Evolutionary conservation across 2,888 invertebrate genomes (phyloP).

Genomic region (Spilosoma lubricipeda): DNA sequence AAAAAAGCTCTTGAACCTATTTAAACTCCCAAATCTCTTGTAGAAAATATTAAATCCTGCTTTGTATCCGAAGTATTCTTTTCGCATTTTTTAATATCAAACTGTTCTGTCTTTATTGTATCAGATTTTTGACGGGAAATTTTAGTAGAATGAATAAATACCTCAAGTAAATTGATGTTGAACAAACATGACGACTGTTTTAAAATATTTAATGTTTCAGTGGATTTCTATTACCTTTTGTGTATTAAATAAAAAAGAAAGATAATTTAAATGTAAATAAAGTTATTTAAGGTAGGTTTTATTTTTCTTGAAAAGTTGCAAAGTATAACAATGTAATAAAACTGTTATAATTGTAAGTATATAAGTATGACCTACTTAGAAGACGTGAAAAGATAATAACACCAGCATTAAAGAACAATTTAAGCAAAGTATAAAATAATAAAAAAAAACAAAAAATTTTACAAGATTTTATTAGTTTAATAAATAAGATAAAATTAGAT

Average conservation of each 20-base stretch:
- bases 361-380: too few species aligned
- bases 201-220: not conserved
- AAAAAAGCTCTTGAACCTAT: not conserved
- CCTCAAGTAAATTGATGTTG: not conserved
- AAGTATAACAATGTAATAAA: not conserved
- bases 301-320: too few species aligned
- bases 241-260: not conserved
- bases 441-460: too few species aligned
- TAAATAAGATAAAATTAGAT: too few species aligned
- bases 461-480: too few species aligned
- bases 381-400: too few species aligned
- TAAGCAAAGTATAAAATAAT: too few species aligned
- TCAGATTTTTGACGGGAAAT: not conserved
- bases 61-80: not conserved
- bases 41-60: not conserved
- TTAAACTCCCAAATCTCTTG: not conserved
- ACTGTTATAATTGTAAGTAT: not conserved
- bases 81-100: not conserved
- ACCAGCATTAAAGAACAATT: too few species aligned
- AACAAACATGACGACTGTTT: not conserved
- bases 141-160: constrained; percentile 1
- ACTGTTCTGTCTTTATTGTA: not conserved
- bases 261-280: not conserved
- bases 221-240: not conserved
- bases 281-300: not conserved